A percentile compares a stretch with the other conserved stretches of the same genome.
Conservation (phyloP, 30 jellyfish, hydroid and myxozoan species). For the Aurelia sp. region DNA sequence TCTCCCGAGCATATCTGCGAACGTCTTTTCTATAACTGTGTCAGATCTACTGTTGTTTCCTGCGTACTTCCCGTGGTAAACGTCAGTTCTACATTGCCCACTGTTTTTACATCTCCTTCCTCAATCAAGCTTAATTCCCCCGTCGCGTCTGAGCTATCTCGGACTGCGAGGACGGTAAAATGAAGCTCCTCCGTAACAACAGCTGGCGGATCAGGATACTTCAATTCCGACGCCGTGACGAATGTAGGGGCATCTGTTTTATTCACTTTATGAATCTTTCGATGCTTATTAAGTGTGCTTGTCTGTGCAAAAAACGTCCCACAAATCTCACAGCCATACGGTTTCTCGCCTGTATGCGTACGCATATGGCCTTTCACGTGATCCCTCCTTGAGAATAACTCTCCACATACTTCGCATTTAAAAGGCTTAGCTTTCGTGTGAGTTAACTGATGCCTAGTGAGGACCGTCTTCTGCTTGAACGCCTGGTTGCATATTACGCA, state of each 20-base stretch:
- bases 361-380: neutral
- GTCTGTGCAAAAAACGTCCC: neutral
- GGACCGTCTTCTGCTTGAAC: conserved; percentile 1
- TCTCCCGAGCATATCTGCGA: too few species aligned
- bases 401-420: conserved; percentile 14
- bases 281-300: conserved; percentile 10
- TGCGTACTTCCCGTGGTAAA: too few species aligned
- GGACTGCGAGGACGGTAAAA: too few species aligned
- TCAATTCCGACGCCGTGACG: neutral
- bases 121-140: too few species aligned
- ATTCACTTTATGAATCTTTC: neutral
- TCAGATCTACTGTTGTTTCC: too few species aligned
- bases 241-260: neutral
- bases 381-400: neutral
- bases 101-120: too few species aligned
- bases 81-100: too few species aligned
- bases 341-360: conserved; percentile 13
- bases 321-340: neutral
- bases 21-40: too few species aligned
- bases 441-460: conserved; percentile 1
- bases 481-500: conserved; percentile 46
- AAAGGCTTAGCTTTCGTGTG: neutral
- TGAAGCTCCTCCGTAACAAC: too few species aligned
- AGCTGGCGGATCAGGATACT: neutral
- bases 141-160: too few species aligned